Evolutionary conservation across 2,797 vertebrate genomes (phyloP).

Genomic region (Pangasius sanitwongsei): DNA sequence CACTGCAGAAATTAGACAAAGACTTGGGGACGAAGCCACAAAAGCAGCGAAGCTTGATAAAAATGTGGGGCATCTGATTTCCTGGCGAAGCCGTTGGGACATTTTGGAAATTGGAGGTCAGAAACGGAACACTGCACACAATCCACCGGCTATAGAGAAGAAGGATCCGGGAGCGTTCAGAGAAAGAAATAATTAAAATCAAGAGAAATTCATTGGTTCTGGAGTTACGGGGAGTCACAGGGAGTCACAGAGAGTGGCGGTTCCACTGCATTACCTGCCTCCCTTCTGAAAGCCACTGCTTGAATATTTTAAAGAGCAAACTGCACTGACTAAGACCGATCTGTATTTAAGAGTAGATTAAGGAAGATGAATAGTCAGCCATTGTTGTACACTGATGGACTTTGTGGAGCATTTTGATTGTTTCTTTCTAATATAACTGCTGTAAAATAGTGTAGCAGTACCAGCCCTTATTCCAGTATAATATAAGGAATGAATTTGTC

Average conservation of each 20-base stretch:
- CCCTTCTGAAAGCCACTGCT: slow-evolving; percentile 41
- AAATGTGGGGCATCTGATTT: slow-evolving; percentile 62
- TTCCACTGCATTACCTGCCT: slow-evolving; percentile 44
- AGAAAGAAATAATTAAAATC: slow-evolving; percentile 63
- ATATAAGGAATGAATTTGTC: neutral
- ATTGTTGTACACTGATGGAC: neutral
- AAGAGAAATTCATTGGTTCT: slow-evolving; percentile 55
- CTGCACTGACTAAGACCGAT: slow-evolving; percentile 13
- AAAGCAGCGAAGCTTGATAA: slow-evolving; percentile 47
- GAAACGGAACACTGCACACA: slow-evolving; percentile 50
- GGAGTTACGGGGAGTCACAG: slow-evolving; percentile 26
- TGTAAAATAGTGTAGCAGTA: neutral
- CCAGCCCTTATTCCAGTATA: neutral
- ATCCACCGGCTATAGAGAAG: slow-evolving; percentile 49
- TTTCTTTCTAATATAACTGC: neutral
- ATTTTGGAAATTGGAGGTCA: slow-evolving; percentile 60
- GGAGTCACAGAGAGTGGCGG: slow-evolving; percentile 47
- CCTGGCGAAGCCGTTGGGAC: slow-evolving; percentile 53
- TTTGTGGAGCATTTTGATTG: neutral
- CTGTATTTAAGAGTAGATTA: slow-evolving; percentile 30
- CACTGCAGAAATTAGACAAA: slow-evolving; percentile 51
- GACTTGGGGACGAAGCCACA: slow-evolving; percentile 45
- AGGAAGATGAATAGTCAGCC: slow-evolving; percentile 12
- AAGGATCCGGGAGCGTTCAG: slow-evolving; percentile 30
- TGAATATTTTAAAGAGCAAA: slow-evolving; percentile 59